phyloP scores from a whole-genome alignment of 2,888 invertebrate species.

The Acanthoscelides obtectus region DNA sequence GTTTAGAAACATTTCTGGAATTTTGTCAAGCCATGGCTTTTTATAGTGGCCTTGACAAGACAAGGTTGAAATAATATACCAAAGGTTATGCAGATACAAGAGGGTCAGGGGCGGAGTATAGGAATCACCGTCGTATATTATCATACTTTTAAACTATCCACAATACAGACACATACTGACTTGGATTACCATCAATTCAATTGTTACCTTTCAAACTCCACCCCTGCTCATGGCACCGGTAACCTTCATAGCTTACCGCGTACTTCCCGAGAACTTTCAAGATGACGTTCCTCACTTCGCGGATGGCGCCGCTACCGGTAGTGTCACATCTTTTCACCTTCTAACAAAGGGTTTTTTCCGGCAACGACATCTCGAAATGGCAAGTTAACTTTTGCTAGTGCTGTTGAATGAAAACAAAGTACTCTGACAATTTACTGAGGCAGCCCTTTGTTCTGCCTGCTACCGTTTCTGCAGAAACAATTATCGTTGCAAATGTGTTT shows the following conservation, averaged over 20 bases:
- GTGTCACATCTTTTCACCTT: background rate
- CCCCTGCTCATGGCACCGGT: background rate
- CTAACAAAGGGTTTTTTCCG: background rate
- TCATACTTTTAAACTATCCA: too few species aligned
- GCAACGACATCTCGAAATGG: background rate
- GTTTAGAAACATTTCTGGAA: too few species aligned
- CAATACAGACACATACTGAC: too few species aligned
- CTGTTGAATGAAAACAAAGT: conserved; percentile 32
- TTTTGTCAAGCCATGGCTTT: too few species aligned
- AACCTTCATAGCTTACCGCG: background rate
- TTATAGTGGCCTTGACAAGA: too few species aligned
- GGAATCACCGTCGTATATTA: too few species aligned
- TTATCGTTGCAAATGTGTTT: conserved; percentile 29
- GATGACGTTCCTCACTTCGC: background rate
- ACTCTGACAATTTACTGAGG: conserved; percentile 26
- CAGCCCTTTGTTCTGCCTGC: conserved; percentile 25
- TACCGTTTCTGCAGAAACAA: conserved; percentile 25
- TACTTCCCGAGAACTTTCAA: background rate
- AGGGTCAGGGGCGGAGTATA: too few species aligned
- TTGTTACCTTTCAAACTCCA: too few species aligned
- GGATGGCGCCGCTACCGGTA: background rate
- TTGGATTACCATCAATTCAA: too few species aligned
- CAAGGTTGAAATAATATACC: too few species aligned
- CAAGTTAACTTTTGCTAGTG: conserved; percentile 12
- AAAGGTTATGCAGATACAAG: too few species aligned